Evolutionary conservation across 2,797 vertebrate genomes (phyloP).

Genomic region (Melopsittacus undulatus): DNA sequence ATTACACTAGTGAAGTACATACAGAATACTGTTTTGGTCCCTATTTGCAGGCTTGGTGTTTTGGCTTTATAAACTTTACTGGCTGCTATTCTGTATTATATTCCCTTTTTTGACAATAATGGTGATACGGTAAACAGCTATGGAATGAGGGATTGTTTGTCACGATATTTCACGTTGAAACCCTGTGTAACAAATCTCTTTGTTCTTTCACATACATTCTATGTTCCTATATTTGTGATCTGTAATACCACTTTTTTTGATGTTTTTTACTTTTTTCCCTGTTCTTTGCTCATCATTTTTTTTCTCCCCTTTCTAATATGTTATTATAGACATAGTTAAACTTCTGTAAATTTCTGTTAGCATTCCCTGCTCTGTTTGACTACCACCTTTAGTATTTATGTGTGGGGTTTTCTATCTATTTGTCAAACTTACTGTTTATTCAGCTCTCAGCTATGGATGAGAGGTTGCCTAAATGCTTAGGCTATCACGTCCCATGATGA

Average conservation of each 20-base stretch:
- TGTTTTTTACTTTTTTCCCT: background rate
- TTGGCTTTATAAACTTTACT: background rate
- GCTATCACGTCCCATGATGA: background rate
- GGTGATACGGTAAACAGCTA: background rate
- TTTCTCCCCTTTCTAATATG: background rate
- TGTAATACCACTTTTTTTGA: background rate
- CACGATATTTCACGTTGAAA: background rate
- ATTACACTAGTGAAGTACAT: background rate
- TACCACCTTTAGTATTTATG: background rate
- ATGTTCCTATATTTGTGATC: background rate
- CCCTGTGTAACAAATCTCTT: background rate
- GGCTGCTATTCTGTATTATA: background rate
- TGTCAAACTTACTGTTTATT: background rate
- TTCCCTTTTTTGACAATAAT: background rate
- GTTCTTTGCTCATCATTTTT: background rate
- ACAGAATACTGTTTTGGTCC: background rate
- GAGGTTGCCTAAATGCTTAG: background rate
- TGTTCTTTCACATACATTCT: background rate
- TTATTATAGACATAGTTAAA: background rate
- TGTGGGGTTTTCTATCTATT: accelerated
- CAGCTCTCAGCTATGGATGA: background rate
- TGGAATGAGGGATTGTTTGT: background rate
- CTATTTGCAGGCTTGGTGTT: background rate
- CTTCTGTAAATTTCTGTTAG: background rate
- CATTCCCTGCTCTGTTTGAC: background rate